These are phyloP conservation scores for Cyaniris semiargus DNA, from an alignment of 2,888 invertebrate species.

Conservation along the genomic window DNA sequence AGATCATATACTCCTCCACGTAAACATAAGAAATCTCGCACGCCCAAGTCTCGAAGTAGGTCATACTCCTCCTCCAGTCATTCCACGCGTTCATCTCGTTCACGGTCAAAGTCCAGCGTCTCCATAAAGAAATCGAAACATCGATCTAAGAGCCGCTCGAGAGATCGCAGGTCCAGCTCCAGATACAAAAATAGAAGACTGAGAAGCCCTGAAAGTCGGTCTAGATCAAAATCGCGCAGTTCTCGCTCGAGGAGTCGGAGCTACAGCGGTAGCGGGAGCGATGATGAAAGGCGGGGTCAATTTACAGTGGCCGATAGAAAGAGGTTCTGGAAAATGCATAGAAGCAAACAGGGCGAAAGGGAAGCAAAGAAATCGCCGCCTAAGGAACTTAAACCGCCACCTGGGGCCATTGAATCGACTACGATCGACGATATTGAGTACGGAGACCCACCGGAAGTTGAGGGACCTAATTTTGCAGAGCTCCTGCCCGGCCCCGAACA, in stretches of 20 bases:
- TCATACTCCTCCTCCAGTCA: slow-evolving; percentile 25
- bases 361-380: slow-evolving; percentile 58
- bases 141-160: slow-evolving; percentile 47
- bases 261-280: slow-evolving; percentile 57
- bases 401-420: slow-evolving; percentile 63
- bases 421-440: slow-evolving; percentile 66
- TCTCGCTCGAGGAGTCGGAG: slow-evolving; percentile 53
- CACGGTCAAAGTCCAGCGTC: slow-evolving; percentile 52
- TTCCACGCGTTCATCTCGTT: slow-evolving; percentile 34
- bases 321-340: slow-evolving; percentile 70
- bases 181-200: slow-evolving; percentile 47
- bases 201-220: slow-evolving; percentile 49
- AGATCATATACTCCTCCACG: slow-evolving; percentile 52
- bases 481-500: slow-evolving; percentile 57
- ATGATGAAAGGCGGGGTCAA: slow-evolving; percentile 70
- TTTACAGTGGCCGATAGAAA: slow-evolving; percentile 74
- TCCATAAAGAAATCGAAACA: slow-evolving; percentile 54
- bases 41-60: slow-evolving; percentile 44
- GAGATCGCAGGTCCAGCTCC: slow-evolving; percentile 45
- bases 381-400: slow-evolving; percentile 66
- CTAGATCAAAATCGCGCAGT: slow-evolving; percentile 55
- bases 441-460: slow-evolving; percentile 71
- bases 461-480: slow-evolving; percentile 73
- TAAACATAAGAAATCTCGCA: slow-evolving; percentile 48
- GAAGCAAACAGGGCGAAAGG: slow-evolving; percentile 56